Evolutionary conservation across 1,140 invertebrate species (phyloP), one percentile per base, ranked within the genome.

Genomic region (Heliconius eleuchia): DNA sequence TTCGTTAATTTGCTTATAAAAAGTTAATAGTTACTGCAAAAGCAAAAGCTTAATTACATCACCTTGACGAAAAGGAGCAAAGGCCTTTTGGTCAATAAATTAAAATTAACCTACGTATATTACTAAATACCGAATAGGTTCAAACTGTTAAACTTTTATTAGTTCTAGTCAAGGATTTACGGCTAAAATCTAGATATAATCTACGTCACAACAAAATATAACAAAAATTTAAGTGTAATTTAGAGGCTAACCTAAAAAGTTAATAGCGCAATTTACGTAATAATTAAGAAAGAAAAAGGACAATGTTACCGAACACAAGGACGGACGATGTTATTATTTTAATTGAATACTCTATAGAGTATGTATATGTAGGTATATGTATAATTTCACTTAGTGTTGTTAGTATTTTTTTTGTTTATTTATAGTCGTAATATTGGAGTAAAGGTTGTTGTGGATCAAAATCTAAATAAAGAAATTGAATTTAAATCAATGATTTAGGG

Each of bases 251-350:
- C 60, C 27, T 13, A 66, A 66, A 66, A 66, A 30, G 3, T 71
- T 70, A 16, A 57, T 77, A 50, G 70, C 72, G 23, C 60, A 30
- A 66, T 71, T 34, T 71, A 71, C 13, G 50, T 76, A 18, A 71
- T 50, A 34, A 71, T 71, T 42, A 46, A 46, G 46, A 66, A 70
- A 66, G 6, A 74, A 74, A 74, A 42, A 6, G 30, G 34, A 72
- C 30, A 72, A 72, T 72, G 19, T 39, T 72, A 37, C 23, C 7
- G 9, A 23, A n/a, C 16, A 27, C 60, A 66, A 66, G 60, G 27
- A 30, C 60, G 23, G 23, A 27, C 34, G 34, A 34, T 0, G 23
- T 16, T 5, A 30, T 66, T 66, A 66, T 66, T 66, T 16, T 66
- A 66, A 66, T 66, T 66, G 13, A 46, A 46, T 46, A 46, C 42